Base-by-base conservation (phyloP, 2,113 vertebrate species). In the Potamarius usumacintae region DNA sequence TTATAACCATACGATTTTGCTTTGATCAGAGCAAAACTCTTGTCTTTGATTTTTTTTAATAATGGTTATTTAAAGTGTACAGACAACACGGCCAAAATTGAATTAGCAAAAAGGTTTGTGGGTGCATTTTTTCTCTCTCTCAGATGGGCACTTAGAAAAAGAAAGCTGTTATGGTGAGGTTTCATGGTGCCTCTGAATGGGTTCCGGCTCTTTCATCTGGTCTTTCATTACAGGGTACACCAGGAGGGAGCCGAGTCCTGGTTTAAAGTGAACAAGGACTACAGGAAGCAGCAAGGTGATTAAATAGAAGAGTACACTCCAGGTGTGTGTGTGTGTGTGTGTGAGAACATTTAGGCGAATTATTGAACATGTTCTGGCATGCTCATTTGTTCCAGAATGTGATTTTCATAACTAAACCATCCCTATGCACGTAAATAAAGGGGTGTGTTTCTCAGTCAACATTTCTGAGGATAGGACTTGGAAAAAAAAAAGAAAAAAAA, bases 121-220 rank as follows among this genome's bases (percentile, higher is more conserved):
- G 11, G 7, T 62, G 27, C 8, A 4, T 71, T 55, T 71, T 25
- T 58, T 57, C n/a, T 18, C 53, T 83, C 48, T 14, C 65, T 65
- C 11, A 71, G 82, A 18, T 55, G 65, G 17, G 8, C 14, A 17
- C 62, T 27, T 80, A 58, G 7, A 83, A 11, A 69, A 69, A 50
- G 25, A 5, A 83, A 52, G n/a, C 82, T 65, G 48, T 69, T 67
- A 11, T 58, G 52, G 11, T 18, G 30, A 85, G 74, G 63, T 82
- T 80, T 86, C 55, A 55, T 48, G 50, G 34, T 48, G 6, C 62
- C 76, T 57, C 34, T 74, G 25, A 72, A 82, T 62, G 12, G 57
- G 22, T 83, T 80, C 67, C 57, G 58, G 69, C 65, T 87, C 80
- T 87, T 83, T 83, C 69, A 76, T 77, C 80, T 87, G 71, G n/a